These are phyloP conservation scores for Catharus bicknelli DNA, from an alignment of 2,113 vertebrate genomes.

Conservation along the genomic window DNA sequence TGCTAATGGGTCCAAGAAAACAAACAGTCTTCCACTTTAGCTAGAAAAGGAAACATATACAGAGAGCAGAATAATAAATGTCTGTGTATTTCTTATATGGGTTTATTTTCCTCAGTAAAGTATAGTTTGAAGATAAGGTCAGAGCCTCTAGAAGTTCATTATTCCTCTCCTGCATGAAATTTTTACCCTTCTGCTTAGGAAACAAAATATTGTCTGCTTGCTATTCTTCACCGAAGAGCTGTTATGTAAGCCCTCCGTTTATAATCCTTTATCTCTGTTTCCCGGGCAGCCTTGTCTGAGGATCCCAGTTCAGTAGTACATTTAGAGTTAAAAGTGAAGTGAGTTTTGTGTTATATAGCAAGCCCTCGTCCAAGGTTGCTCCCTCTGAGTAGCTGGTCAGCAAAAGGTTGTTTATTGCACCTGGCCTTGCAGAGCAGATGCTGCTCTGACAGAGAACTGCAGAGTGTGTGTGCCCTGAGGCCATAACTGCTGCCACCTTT, in stretches of 20 bases:
- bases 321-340: not conserved
- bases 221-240: not conserved
- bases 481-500: fast-evolving
- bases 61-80: not conserved
- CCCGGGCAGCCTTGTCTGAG: not conserved
- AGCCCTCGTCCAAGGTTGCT: not conserved
- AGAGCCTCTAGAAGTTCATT: not conserved
- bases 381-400: not conserved
- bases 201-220: not conserved
- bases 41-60: not conserved
- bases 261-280: not conserved
- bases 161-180: not conserved
- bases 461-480: not conserved
- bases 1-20: not conserved
- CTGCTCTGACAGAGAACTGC: not conserved
- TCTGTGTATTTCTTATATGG: not conserved
- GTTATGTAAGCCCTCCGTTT: not conserved
- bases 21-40: not conserved
- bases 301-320: not conserved
- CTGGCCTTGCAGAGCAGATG: not conserved
- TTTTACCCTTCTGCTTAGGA: not conserved
- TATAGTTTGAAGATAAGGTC: not conserved
- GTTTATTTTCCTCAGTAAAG: not conserved
- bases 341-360: not conserved
- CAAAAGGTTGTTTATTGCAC: not conserved